These are phyloP conservation scores for Drosophila pandora DNA, from an alignment of 1,140 invertebrate species.

Conservation along the genomic window DNA sequence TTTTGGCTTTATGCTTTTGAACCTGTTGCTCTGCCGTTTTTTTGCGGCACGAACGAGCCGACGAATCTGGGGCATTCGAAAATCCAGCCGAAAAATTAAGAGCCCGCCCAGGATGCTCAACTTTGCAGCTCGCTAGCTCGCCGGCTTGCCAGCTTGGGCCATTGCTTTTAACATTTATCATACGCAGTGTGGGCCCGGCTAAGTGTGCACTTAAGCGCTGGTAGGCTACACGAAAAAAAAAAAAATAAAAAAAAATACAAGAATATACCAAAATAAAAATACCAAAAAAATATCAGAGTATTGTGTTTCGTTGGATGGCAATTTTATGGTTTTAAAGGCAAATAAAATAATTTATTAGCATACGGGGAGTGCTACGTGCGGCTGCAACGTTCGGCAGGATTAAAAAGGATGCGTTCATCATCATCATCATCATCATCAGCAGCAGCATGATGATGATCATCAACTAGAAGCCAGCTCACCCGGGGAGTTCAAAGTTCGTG, in stretches of 20 bases:
- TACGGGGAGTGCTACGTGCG: slow-evolving; percentile 30
- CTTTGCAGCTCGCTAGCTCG: not conserved
- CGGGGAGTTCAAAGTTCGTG: slow-evolving; percentile 18
- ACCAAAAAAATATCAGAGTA: not conserved
- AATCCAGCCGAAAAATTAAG: slow-evolving; percentile 3
- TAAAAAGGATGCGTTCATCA: slow-evolving; percentile 18
- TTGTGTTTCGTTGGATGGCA: slow-evolving; percentile 14
- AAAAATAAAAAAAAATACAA: not conserved
- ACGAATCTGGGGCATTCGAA: slow-evolving; percentile 8
- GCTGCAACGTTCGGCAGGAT: slow-evolving; percentile 33
- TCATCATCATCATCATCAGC: not conserved
- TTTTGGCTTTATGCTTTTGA: slow-evolving; percentile 6
- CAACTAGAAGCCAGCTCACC: slow-evolving; percentile 24
- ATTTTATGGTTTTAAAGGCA: slow-evolving; percentile 55
- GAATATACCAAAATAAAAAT: not conserved
- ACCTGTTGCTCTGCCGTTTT: slow-evolving; percentile 29
- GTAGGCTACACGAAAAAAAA: not conserved
- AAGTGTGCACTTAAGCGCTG: slow-evolving; percentile 57
- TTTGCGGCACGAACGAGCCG: not conserved
- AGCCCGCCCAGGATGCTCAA: slow-evolving; percentile 3
- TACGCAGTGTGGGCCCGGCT: slow-evolving; percentile 52
- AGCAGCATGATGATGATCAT: not conserved
- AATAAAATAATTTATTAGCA: slow-evolving; percentile 66
- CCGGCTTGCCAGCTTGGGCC: slow-evolving; percentile 22
- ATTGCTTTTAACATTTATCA: slow-evolving; percentile 62